Evolutionary conservation across 2,888 invertebrate species (phyloP).

Genomic region (Chrysolina haemoptera): DNA sequence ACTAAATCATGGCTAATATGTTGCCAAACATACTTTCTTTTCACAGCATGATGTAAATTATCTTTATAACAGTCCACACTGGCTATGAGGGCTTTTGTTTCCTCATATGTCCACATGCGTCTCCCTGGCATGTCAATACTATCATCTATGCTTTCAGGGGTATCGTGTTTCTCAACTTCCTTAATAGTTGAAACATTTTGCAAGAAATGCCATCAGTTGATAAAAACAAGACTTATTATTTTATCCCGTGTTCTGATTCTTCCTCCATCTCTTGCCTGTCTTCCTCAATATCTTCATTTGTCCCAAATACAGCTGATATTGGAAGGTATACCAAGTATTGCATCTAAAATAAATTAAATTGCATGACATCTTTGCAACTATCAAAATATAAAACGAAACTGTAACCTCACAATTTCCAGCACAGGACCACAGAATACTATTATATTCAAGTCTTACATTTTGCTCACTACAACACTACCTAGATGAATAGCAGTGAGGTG

Average conservation of each 20-base stretch:
- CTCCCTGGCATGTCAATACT: constrained; percentile 5
- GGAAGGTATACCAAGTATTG: no score
- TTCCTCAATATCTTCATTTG: constrained; percentile 8
- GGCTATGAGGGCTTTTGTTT: constrained; percentile 17
- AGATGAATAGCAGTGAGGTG: no score
- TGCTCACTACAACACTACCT: no score
- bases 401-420: no score
- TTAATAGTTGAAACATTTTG: constrained; percentile 16
- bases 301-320: no score
- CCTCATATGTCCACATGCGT: constrained; percentile 24
- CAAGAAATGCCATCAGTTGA: constrained; percentile 11
- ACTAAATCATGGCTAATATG: constrained; percentile 15
- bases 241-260: constrained; percentile 4
- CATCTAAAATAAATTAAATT: no score
- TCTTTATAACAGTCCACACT: constrained; percentile 21
- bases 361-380: no score
- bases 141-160: constrained; percentile 5
- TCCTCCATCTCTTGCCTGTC: background rate
- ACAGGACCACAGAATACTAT: no score
- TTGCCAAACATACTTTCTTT: constrained; percentile 22
- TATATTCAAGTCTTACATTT: no score
- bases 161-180: background rate
- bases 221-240: background rate
- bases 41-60: constrained; percentile 21
- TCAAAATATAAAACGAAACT: no score